These are phyloP conservation scores for Hystrix cristata DNA, from an alignment of 2,113 vertebrate genomes.

Conservation along the genomic window DNA sequence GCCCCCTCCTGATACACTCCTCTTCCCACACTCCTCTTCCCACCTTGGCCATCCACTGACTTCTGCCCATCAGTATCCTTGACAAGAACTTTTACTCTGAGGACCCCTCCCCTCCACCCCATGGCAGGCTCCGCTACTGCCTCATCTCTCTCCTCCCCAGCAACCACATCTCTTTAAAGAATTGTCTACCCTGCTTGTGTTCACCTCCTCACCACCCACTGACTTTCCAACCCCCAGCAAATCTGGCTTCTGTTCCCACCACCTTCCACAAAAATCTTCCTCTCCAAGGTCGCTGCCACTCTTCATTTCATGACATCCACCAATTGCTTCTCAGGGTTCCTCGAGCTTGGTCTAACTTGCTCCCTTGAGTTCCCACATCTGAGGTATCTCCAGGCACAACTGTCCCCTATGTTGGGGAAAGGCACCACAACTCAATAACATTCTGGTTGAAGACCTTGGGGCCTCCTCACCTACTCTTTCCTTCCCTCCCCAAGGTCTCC, in stretches of 20 bases:
- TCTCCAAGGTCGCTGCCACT: not conserved
- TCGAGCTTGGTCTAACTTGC: not conserved
- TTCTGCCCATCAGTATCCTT: not conserved
- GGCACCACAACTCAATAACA: not conserved
- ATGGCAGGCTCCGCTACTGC: not conserved
- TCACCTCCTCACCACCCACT: conserved; percentile 42
- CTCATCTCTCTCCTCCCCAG: not conserved
- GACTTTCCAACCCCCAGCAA: conserved; percentile 51
- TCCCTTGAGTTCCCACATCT: not conserved
- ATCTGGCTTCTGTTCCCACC: conserved; percentile 45
- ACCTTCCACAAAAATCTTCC: not conserved
- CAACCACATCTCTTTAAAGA: not conserved
- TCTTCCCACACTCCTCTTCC: not conserved
- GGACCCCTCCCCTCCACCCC: not conserved
- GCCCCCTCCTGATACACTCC: not conserved
- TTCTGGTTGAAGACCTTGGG: not conserved
- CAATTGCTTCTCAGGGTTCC: not conserved
- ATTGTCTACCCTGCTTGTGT: not conserved
- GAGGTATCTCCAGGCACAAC: not conserved
- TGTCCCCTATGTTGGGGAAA: not conserved
- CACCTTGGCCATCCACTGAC: not conserved
- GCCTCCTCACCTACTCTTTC: not conserved
- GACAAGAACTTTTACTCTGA: not conserved
- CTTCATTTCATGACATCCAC: not conserved
- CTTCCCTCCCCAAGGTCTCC: not conserved